A percentile compares a stretch with the other conserved stretches of the same genome.
phyloP scores from a whole-genome alignment of 2,888 invertebrate species.

The Iselma pallidipennis region DNA sequence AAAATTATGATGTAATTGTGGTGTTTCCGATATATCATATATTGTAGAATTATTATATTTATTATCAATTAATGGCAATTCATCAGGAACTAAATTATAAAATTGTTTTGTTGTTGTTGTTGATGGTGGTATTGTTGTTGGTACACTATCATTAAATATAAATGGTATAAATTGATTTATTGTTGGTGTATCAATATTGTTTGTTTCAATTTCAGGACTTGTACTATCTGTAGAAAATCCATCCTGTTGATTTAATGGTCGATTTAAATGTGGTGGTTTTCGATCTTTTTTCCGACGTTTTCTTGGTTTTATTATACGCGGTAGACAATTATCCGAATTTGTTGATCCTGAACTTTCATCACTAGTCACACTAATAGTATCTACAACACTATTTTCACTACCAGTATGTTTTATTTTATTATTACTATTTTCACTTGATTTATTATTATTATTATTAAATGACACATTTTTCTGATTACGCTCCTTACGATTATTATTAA shows the following conservation, averaged over 20 bases:
- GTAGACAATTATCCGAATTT: constrained; percentile 75
- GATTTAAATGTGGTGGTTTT: constrained; percentile 63
- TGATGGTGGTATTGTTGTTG: neutral
- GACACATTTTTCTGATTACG: constrained; percentile 19
- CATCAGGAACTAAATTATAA: constrained; percentile 23
- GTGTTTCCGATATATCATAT: constrained; percentile 45
- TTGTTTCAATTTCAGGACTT: constrained; percentile 40
- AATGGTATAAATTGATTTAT: neutral
- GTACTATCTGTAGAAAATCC: constrained; percentile 48
- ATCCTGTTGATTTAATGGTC: constrained; percentile 42
- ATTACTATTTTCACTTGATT: constrained; percentile 14
- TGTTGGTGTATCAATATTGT: neutral
- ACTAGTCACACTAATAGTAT: constrained; percentile 74
- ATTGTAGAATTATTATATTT: constrained; percentile 10
- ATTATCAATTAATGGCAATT: constrained; percentile 6
- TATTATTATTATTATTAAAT: constrained; percentile 36
- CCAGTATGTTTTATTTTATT: constrained; percentile 8
- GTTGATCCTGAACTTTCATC: constrained; percentile 73
- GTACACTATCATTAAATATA: neutral
- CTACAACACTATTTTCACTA: constrained; percentile 54
- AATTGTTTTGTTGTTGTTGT: constrained; percentile 4
- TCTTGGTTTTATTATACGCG: constrained; percentile 86
- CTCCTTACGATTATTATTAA: constrained; percentile 53
- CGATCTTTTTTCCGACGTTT: constrained; percentile 89
- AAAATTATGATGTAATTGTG: constrained; percentile 54